Percentiles rank a stretch among this genome's conserved stretches.
These are phyloP conservation scores for Neoitamus cyanurus DNA, from an alignment of 2,888 invertebrate species.

Conservation along the genomic window DNA sequence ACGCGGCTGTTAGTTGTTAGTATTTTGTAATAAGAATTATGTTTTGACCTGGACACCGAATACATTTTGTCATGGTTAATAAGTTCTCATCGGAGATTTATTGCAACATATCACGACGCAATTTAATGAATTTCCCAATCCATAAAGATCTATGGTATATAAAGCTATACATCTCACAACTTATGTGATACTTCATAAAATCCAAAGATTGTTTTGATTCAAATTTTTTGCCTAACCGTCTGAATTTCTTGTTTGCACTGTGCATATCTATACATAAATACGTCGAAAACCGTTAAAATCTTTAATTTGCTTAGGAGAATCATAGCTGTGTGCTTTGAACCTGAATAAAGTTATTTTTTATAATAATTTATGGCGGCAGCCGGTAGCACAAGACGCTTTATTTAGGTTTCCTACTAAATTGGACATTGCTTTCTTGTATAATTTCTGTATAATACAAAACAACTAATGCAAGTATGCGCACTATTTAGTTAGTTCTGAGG, in stretches of 20 bases:
- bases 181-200: not conserved
- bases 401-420: conserved; percentile 18
- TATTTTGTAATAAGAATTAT: too few relatives aligned
- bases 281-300: not conserved
- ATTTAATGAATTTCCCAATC: not conserved
- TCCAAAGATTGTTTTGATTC: not conserved
- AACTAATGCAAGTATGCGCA: not conserved
- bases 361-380: not conserved
- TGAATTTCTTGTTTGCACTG: not conserved
- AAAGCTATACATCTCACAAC: not conserved
- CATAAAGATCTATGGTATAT: not conserved
- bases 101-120: too few relatives aligned
- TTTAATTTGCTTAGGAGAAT: not conserved
- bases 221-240: not conserved
- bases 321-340: not conserved
- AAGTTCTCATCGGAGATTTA: too few relatives aligned
- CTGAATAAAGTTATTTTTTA: not conserved
- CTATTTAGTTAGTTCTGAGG: conserved; percentile 5
- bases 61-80: too few relatives aligned
- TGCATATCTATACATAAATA: not conserved
- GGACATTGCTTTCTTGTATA: not conserved
- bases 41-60: too few relatives aligned
- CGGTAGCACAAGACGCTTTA: conserved; percentile 1
- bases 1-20: too few relatives aligned
- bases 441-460: conserved; percentile 11